Evolutionary conservation across 2,888 invertebrate species (phyloP), one percentile per base, ranked within the genome.

Genomic region (Pyrgus malvae): DNA sequence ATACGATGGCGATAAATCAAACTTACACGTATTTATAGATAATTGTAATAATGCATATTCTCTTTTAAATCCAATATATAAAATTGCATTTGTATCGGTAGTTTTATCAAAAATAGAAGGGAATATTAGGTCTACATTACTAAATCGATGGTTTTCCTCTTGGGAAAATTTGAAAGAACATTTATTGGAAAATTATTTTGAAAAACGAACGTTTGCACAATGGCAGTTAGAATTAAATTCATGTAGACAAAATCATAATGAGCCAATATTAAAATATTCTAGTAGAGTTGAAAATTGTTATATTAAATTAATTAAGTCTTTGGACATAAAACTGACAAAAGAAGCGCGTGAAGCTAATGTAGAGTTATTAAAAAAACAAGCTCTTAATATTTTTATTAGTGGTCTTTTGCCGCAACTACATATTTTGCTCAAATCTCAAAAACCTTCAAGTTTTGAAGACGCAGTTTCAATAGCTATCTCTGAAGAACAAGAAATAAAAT

Each of bases 381-480:
- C 70, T 5, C 49, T 68, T 38, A 68, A 65, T 37, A 67, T 68
- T 46, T 74, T 72, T 56, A 59, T 71, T 3, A 66, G 60, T 49
- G 69, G 70, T 14, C 59, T 73, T 54, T 55, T 61, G 37, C 65
- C 61, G 55, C 66, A 72, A 45, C 46, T 74, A 7, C 58, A 27
- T 27, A 27, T 27, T 27, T 6, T 27, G 1, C n/a, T 27, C 8
- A 27, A 33, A 27, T 27, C 27, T 9, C 27, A 27, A 27, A 27
- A 27, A 27, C n/a, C 27, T 3, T 27, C 27, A 27, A 6, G 9
- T 9, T 27, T 27, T 9, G 27, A 27, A 27, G 27, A 27, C 9
- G 27, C 27, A 6, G 7, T 27, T 1, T 27, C 9, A 3, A 27
- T 27, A 27, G 27, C 27, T 2, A 27, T 27, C 3, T 27, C 27